Conservation (phyloP, 1,140 invertebrate species). For the Idris sp. region DNA sequence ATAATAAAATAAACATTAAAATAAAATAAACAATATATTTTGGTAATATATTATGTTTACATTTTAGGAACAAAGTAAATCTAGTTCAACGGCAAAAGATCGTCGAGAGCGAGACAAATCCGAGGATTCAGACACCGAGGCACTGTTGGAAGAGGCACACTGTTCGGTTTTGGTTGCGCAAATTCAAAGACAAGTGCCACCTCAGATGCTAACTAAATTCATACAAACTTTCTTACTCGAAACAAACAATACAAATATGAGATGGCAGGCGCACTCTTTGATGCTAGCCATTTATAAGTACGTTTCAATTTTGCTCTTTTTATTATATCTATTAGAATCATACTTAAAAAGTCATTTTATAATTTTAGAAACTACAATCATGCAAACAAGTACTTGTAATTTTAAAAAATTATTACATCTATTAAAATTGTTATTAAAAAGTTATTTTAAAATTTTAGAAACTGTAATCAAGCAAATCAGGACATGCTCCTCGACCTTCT, state of each 20-base stretch:
- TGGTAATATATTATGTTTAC: no score
- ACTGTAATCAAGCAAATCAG: slow-evolving; percentile 87
- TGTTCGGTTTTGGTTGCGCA: slow-evolving; percentile 85
- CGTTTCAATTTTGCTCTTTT: no score
- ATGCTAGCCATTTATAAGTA: slow-evolving; percentile 90
- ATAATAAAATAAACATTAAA: no score
- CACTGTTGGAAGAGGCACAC: slow-evolving; percentile 84
- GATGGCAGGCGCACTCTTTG: slow-evolving; percentile 96
- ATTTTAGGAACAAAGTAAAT: slow-evolving; percentile 73
- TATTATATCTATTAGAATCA: no score
- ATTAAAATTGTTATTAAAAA: no score
- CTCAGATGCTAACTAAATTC: slow-evolving; percentile 86
- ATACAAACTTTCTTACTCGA: slow-evolving; percentile 94
- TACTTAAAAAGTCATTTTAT: no score
- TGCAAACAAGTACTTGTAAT: no score
- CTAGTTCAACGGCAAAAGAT: slow-evolving; percentile 70
- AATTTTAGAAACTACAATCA: no score
- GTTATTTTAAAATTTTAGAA: slow-evolving; percentile 83
- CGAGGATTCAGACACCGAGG: slow-evolving; percentile 83
- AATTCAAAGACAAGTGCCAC: slow-evolving; percentile 84
- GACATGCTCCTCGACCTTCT: slow-evolving; percentile 88
- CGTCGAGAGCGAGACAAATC: slow-evolving; percentile 83
- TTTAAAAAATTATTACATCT: no score
- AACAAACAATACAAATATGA: slow-evolving; percentile 93
- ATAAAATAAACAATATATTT: no score